Conservation (phyloP, 2,797 vertebrate species). For the Halcyon chelicuti region DNA sequence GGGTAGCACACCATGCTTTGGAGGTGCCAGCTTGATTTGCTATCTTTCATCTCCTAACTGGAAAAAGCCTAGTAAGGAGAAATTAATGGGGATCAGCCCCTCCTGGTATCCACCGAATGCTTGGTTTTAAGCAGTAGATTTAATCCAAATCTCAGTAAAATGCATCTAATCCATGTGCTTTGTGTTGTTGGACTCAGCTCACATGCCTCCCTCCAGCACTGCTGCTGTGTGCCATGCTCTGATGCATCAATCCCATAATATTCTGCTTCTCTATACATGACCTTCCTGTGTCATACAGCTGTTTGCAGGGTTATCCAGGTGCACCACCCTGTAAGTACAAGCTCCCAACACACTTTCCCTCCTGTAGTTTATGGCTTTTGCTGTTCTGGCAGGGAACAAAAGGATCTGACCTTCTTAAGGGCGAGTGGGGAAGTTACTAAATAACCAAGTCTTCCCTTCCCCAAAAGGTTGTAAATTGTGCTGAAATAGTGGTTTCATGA, state of each 20-base stretch:
- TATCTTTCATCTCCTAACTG: neutral
- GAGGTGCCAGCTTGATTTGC: neutral
- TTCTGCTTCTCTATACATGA: neutral
- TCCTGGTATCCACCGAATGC: neutral
- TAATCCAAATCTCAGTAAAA: neutral
- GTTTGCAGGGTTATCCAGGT: neutral
- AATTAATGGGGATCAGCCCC: neutral
- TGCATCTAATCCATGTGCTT: neutral
- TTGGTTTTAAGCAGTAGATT: neutral
- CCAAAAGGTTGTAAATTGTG: conserved; percentile 75
- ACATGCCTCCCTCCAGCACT: neutral
- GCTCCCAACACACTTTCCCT: neutral
- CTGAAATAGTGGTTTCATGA: conserved; percentile 70
- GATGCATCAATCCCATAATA: neutral
- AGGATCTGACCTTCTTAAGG: conserved; percentile 69
- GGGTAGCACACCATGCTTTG: rapidly evolving
- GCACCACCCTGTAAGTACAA: neutral
- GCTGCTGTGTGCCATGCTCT: neutral
- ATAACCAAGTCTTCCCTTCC: conserved; percentile 67
- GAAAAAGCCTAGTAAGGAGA: neutral
- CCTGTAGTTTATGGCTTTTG: conserved; percentile 37
- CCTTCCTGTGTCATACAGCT: neutral
- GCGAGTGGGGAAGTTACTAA: conserved; percentile 69
- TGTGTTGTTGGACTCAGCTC: neutral
- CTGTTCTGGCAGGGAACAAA: conserved; percentile 63